These are phyloP conservation scores for Trachelus tabidus DNA, from an alignment of 2,888 invertebrate species.

Conservation along the genomic window DNA sequence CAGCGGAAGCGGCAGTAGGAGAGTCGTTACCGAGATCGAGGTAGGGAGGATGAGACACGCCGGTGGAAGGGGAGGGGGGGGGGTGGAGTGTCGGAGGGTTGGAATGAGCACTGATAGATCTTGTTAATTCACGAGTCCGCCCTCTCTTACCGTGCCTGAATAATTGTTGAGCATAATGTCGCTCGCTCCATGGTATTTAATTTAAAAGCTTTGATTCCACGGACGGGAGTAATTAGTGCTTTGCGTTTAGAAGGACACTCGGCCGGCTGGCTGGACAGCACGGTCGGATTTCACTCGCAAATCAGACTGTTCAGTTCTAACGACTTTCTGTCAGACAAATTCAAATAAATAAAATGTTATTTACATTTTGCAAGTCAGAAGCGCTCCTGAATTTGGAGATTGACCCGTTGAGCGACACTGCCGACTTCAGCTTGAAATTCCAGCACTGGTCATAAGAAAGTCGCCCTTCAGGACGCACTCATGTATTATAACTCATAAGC, in stretches of 20 bases:
- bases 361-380: background rate
- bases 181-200: constrained; percentile 39
- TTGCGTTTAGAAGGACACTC: constrained; percentile 15
- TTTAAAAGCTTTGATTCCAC: constrained; percentile 47
- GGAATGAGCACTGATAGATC: constrained; percentile 46
- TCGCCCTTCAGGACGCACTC: background rate
- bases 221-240: constrained; percentile 39
- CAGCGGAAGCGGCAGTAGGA: constrained; percentile 29
- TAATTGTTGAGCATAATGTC: constrained; percentile 54
- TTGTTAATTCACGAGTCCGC: constrained; percentile 54
- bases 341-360: background rate
- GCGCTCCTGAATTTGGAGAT: background rate
- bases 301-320: background rate
- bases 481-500: background rate
- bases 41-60: constrained; percentile 13
- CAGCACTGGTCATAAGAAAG: background rate
- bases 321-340: background rate
- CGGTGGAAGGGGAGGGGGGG: background rate
- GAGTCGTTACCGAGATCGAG: constrained; percentile 43
- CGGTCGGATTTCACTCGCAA: constrained; percentile 1
- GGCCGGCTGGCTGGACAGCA: constrained; percentile 3
- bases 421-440: background rate
- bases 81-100: constrained; percentile 21
- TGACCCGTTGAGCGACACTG: background rate
- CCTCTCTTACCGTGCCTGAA: constrained; percentile 32